Base-by-base conservation (phyloP, 2,888 invertebrate species). In the Capitulum mitella region DNA sequence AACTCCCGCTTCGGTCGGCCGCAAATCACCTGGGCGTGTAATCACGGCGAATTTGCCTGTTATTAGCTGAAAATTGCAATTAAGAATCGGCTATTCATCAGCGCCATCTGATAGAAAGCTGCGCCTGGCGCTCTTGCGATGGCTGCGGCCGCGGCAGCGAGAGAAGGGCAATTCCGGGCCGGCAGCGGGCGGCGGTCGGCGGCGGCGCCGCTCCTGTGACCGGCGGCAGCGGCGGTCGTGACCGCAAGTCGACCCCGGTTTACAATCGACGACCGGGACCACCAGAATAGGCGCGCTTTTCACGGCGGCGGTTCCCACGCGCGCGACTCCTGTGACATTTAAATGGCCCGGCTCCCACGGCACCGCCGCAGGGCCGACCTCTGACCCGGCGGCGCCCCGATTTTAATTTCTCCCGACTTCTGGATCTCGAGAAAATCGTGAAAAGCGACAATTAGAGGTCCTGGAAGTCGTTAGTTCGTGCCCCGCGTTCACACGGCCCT, bases 41-140 rank as follows among this genome's bases (percentile, higher is more conserved):
- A 64, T 64, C 64, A 34, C 64, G 29, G 34, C 32, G 10, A 19
- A 34, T 34, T 64, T 34, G 64, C 64, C 64, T 64, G 64, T 64
- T 64, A 64, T 64, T 64, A 64, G 64, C 64, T 19, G 64, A 64
- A 64, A 64, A 64, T 64, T 64, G 64, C 64, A 64, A 64, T 64
- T 64, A 64, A 16, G 34, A 64, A 64, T 64, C 64, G 64, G 34
- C 29, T 29, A 29, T 64, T 64, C 19, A 64, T 64, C 34, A 12
- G 64, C 64, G 6, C 34, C 19, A 16, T 5, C 34, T 29, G 64
- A 64, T 64, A 29, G 64, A 29, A 3, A 34, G 34, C n/a, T n/a
- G n/a, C n/a, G n/a, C n/a, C n/a, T n/a, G n/a, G n/a, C n/a, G n/a
- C n/a, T n/a, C n/a, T n/a, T n/a, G n/a, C n/a, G n/a, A n/a, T n/a